Evolutionary conservation across 1,140 invertebrate genomes (phyloP), one percentile per base, ranked within the genome.

Genomic region (Drosophila yakuba): DNA sequence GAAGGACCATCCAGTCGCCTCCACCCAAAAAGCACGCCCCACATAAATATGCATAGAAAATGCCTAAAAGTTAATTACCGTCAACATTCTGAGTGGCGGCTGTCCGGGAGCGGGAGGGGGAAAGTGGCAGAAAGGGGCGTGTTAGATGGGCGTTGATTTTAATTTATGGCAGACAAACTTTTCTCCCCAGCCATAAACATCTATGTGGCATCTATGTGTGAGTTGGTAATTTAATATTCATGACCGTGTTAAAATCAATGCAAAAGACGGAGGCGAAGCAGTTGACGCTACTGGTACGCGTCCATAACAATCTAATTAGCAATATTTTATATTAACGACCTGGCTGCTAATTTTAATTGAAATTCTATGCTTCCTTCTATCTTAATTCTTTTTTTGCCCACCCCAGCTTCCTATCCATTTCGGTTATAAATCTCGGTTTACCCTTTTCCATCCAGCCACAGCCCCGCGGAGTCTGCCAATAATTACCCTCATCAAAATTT

Each of bases 51-150:
- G 84, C 84, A 88, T 88, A 66, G 84, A 79, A 88, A 88, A 88
- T 88, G 84, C 84, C 84, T 88, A 89, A 88, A 88, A 88, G 84
- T 88, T 88, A 88, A 88, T 88, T 88, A 88, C 84, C 84, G 84
- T 89, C 84, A 88, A 80, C 80, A 79, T 80, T 88, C 78, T 83
- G 83, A 88, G 83, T 88, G 83, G 84, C 83, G 73, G 81, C 72
- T 73, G 75, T 25, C 36, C 43, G 6, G 51, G 51, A 0, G 38
- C 12, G 0, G 45, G 1, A 8, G 38, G 12, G 12, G 11, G 12
- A 14, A 12, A n/a, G 38, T 8, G 32, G 12, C 14, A 35, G 52
- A 45, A 41, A 25, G 61, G 59, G 83, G 82, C 82, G 74, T 81
- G 82, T 81, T 66, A 55, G 15, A 43, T 54, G 74, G 78, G 82